These are phyloP conservation scores for Xenops minutus DNA, from an alignment of 2,797 vertebrate species.

Conservation along the genomic window DNA sequence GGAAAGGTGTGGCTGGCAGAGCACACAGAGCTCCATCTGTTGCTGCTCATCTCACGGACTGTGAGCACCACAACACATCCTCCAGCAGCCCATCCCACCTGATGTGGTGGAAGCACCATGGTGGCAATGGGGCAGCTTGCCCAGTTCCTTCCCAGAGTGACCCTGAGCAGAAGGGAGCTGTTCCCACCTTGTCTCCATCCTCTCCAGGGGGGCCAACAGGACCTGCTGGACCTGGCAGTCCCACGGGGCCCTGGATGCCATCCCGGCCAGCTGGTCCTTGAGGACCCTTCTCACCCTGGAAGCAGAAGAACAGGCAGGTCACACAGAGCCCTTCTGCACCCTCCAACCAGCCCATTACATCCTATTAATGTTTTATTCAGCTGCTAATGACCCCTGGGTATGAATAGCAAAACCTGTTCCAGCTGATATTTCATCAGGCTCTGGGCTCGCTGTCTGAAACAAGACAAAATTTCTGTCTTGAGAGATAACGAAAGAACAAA, in stretches of 20 bases:
- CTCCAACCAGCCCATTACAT: not conserved
- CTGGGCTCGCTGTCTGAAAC: not conserved
- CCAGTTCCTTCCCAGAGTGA: not conserved
- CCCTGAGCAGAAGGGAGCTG: not conserved
- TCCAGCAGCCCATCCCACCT: not conserved
- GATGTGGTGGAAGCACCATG: fast-evolving
- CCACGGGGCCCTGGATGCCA: conserved; percentile 95
- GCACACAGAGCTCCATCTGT: not conserved
- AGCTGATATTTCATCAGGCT: not conserved
- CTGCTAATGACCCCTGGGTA: not conserved
- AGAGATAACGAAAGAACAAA: conserved; percentile 19
- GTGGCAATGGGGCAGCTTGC: fast-evolving
- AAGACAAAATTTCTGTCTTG: not conserved
- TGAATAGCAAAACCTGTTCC: not conserved
- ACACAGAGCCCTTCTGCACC: not conserved
- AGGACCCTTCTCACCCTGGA: conserved; percentile 96
- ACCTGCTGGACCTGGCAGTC: conserved; percentile 96
- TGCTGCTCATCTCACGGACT: fast-evolving
- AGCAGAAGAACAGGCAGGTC: not conserved
- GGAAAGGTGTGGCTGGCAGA: not conserved
- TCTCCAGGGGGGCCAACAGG: conserved; percentile 95
- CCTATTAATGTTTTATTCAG: not conserved
- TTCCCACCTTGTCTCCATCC: conserved; percentile 94
- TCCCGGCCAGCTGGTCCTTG: conserved; percentile 96
- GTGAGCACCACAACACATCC: fast-evolving